These are phyloP conservation scores for Catocala nupta DNA, from an alignment of 2,888 invertebrate genomes.

Conservation along the genomic window DNA sequence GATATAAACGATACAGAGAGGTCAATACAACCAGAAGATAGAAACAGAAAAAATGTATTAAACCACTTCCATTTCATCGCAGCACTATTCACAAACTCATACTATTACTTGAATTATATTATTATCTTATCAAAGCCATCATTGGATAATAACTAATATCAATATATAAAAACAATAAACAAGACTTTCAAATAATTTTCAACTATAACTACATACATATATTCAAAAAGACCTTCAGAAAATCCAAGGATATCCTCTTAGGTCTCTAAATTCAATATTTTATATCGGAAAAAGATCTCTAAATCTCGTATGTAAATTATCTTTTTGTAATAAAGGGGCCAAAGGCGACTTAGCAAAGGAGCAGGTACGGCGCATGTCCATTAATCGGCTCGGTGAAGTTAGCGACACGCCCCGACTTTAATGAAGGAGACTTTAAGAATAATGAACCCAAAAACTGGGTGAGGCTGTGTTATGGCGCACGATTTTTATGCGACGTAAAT, in stretches of 20 bases:
- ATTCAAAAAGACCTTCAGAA: not conserved
- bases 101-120: no score
- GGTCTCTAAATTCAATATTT: not conserved
- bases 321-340: not conserved
- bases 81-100: no score
- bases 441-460: not conserved
- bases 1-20: no score
- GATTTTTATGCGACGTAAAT: no score
- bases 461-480: no score
- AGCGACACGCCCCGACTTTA: slow-evolving; percentile 2
- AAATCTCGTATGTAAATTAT: slow-evolving; percentile 5
- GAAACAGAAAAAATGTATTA: no score
- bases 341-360: not conserved
- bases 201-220: not conserved
- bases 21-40: no score
- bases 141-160: no score
- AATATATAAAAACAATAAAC: no score
- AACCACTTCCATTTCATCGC: no score
- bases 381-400: slow-evolving; percentile 2
- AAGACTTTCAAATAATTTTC: not conserved
- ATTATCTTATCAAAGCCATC: no score
- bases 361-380: slow-evolving; percentile 12
- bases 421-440: slow-evolving; percentile 1
- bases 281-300: not conserved
- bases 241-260: not conserved